These are phyloP conservation scores for Aphelenchoides fujianensis DNA, from an alignment of 1,140 invertebrate genomes.

Conservation along the genomic window DNA sequence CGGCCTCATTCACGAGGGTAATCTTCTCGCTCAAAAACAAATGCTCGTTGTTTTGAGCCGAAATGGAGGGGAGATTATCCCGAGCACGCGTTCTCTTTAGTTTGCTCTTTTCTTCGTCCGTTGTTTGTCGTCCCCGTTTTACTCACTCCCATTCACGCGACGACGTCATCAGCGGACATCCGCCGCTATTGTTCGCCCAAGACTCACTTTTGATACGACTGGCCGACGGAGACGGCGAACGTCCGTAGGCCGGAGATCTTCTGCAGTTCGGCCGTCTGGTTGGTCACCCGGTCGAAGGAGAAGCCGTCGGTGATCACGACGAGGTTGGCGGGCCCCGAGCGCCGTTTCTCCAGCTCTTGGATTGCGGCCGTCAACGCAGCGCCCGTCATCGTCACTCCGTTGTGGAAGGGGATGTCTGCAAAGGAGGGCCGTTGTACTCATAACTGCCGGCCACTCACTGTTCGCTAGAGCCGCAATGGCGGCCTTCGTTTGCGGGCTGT, in stretches of 20 bases:
- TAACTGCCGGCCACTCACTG: too few species aligned
- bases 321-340: background rate
- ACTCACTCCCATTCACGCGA: too few species aligned
- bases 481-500: background rate
- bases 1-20: too few species aligned
- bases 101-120: too few species aligned
- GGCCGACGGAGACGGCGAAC: constrained; percentile 9
- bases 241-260: background rate
- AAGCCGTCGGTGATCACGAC: constrained; percentile 11
- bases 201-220: background rate
- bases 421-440: background rate
- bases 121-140: too few species aligned
- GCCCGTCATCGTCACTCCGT: background rate
- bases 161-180: too few species aligned
- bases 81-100: too few species aligned
- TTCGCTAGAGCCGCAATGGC: background rate
- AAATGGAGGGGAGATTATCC: too few species aligned
- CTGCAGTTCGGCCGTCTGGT: background rate
- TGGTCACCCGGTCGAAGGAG: background rate
- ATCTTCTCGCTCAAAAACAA: too few species aligned
- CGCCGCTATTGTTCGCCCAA: too few species aligned
- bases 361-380: background rate
- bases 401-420: background rate
- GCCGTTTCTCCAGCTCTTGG: background rate
- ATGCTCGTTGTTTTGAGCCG: too few species aligned